Conservation (phyloP, 1,140 invertebrate genomes). For the Diorhabda carinulata region DNA sequence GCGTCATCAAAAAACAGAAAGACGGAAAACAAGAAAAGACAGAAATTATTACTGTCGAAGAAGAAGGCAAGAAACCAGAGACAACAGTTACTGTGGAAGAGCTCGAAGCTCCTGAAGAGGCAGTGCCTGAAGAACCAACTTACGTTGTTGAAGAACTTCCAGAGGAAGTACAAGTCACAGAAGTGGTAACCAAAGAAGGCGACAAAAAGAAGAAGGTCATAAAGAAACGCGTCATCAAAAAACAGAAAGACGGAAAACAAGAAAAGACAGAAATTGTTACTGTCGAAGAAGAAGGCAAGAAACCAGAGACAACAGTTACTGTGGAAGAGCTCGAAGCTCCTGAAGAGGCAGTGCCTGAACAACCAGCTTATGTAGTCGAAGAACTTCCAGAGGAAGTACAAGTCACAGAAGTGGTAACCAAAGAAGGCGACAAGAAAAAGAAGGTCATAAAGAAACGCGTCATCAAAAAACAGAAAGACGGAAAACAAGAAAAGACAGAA, state of each 20-base stretch:
- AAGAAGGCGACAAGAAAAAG: conserved; percentile 27
- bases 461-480: conserved; percentile 41
- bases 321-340: conserved; percentile 48
- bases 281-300: conserved; percentile 43
- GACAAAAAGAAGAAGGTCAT: conserved; percentile 37
- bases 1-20: conserved; percentile 40
- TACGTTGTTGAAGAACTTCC: conserved; percentile 28
- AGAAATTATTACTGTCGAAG: conserved; percentile 43
- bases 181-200: conserved; percentile 40
- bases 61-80: conserved; percentile 42
- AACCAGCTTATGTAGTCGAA: conserved; percentile 35
- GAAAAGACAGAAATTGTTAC: conserved; percentile 42
- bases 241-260: conserved; percentile 37
- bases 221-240: conserved; percentile 37
- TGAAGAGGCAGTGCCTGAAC: conserved; percentile 41
- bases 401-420: conserved; percentile 23
- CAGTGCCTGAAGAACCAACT: conserved; percentile 30
- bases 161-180: conserved; percentile 42
- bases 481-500: conserved; percentile 43
- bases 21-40: conserved; percentile 40
- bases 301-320: conserved; percentile 37
- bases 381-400: conserved; percentile 41
- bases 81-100: conserved; percentile 44
- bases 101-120: conserved; percentile 32
- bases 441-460: conserved; percentile 25